Evolutionary conservation across 2,113 vertebrate species (phyloP).

Genomic region (Mus spicilegus): DNA sequence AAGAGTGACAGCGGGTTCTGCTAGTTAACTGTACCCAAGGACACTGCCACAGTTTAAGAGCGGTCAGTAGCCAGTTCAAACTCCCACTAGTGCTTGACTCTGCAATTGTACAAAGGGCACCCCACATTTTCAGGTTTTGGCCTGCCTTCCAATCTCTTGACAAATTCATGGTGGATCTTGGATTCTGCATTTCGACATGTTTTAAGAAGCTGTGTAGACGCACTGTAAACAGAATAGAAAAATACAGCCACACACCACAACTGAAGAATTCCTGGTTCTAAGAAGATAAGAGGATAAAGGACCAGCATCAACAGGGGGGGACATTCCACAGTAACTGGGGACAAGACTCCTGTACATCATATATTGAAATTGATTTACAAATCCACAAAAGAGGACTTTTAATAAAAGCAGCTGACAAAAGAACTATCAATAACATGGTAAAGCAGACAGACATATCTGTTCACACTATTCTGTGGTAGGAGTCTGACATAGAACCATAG

Average conservation of each 20-base stretch:
- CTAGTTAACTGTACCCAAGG: constrained; percentile 30
- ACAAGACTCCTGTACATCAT: constrained; percentile 68
- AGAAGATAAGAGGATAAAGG: constrained; percentile 54
- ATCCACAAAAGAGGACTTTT: not conserved
- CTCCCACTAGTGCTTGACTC: constrained; percentile 80
- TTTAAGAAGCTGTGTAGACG: constrained; percentile 78
- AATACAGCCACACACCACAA: constrained; percentile 53
- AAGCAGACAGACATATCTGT: constrained; percentile 51
- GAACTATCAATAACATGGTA: constrained; percentile 54
- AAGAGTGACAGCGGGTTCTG: constrained; percentile 59
- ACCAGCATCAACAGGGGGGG: constrained; percentile 58
- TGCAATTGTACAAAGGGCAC: constrained; percentile 75
- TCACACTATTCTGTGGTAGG: constrained; percentile 79
- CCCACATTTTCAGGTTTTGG: constrained; percentile 66
- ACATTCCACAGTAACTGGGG: constrained; percentile 62
- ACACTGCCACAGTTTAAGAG: constrained; percentile 67
- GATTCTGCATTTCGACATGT: constrained; percentile 77
- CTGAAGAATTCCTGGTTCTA: constrained; percentile 56
- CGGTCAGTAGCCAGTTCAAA: constrained; percentile 81
- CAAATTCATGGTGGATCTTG: constrained; percentile 69
- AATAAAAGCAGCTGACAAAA: constrained; percentile 68
- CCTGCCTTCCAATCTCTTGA: constrained; percentile 65
- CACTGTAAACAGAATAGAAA: constrained; percentile 49
- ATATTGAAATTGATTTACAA: constrained; percentile 65
- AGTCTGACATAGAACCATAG: constrained; percentile 75